Conservation (phyloP, 2,888 invertebrate genomes). For the Andrena bucephala region DNA sequence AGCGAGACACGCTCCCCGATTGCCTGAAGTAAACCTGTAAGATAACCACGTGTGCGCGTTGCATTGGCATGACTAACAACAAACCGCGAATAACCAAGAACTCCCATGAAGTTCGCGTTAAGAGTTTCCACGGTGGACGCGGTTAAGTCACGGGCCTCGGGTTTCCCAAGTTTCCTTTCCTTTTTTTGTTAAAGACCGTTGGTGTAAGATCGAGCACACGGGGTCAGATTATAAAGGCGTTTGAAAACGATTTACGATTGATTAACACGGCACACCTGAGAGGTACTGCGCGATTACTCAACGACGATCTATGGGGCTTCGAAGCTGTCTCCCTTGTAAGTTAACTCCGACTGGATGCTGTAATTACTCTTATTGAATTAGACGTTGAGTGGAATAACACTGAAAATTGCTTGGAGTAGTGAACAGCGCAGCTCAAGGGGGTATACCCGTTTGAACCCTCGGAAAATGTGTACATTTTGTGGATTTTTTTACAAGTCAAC, state of each 20-base stretch:
- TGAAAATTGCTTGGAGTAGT: background rate
- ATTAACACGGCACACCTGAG: conserved; percentile 23
- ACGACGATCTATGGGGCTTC: conserved; percentile 5
- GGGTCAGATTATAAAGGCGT: conserved; percentile 32
- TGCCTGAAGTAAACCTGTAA: conserved; percentile 22
- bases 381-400: background rate
- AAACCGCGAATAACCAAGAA: conserved; percentile 39
- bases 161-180: background rate
- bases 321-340: background rate
- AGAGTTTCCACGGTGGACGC: conserved; percentile 12
- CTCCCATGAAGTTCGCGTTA: conserved; percentile 28
- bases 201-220: conserved; percentile 8
- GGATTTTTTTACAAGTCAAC: no score
- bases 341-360: conserved; percentile 13
- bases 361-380: background rate
- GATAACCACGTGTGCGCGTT: conserved; percentile 26
- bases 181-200: background rate
- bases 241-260: conserved; percentile 40
- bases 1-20: conserved; percentile 6
- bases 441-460: no score
- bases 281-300: background rate
- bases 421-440: no score
- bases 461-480: no score
- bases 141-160: conserved; percentile 16
- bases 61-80: conserved; percentile 47